phyloP scores from a whole-genome alignment of 2,113 vertebrate species.

The Thunnus thynnus region DNA sequence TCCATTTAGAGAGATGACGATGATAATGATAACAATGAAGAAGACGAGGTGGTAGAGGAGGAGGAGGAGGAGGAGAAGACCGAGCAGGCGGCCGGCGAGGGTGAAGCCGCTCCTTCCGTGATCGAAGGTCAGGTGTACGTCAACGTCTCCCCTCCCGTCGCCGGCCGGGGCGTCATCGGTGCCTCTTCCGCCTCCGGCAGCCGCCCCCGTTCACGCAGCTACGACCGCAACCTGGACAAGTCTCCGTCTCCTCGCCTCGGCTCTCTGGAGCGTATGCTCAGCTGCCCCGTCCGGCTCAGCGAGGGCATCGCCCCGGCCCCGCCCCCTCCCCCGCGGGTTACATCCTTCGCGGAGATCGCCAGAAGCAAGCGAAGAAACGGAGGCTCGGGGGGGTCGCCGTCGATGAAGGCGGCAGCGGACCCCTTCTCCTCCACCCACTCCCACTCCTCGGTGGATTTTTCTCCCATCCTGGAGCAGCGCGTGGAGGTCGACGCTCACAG shows the following conservation, averaged over 20 bases:
- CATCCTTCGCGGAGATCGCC: conserved; percentile 96
- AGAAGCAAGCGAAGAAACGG: conserved; percentile 88
- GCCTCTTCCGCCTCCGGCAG: conserved; percentile 66
- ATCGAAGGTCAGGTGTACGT: conserved; percentile 95
- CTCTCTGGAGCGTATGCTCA: conserved; percentile 95
- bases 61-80: conserved; percentile 23
- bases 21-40: conserved; percentile 6
- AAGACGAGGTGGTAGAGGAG: neutral
- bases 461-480: conserved; percentile 86
- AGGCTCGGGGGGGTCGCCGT: conserved; percentile 76
- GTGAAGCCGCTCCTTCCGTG: conserved; percentile 48
- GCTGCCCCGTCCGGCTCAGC: conserved; percentile 94
- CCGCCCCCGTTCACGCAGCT: conserved; percentile 91
- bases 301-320: conserved; percentile 81
- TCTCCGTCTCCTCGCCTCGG: conserved; percentile 87
- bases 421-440: conserved; percentile 81
- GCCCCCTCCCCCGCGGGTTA: conserved; percentile 87
- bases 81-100: neutral
- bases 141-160: conserved; percentile 89
- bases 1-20: conserved; percentile 52
- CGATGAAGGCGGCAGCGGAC: conserved; percentile 79
- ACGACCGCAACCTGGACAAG: conserved; percentile 93
- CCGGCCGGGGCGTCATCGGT: conserved; percentile 31
- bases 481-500: conserved; percentile 74
- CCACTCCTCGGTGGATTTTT: conserved; percentile 89